phyloP scores from a whole-genome alignment of 2,113 vertebrate genomes.

The Brachyhypopomus gauderio region DNA sequence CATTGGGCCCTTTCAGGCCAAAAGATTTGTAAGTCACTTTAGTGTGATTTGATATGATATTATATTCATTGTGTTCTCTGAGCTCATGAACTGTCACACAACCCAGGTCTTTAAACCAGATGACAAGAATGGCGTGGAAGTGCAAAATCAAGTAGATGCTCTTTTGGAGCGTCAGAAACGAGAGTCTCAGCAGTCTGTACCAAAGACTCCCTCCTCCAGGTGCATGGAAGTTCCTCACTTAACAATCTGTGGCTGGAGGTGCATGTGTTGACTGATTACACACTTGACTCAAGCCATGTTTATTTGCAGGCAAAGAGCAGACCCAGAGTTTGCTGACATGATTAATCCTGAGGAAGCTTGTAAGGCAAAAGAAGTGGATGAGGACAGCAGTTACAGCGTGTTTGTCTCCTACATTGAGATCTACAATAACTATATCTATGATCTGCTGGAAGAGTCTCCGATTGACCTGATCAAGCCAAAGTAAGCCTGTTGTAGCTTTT shows the following conservation, averaged over 20 bases:
- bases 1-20: constrained; percentile 87
- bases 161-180: constrained; percentile 90
- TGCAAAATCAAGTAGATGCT: constrained; percentile 91
- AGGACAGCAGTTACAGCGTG: constrained; percentile 91
- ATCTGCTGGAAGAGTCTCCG: constrained; percentile 87
- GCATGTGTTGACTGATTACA: background rate
- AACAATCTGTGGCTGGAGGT: background rate
- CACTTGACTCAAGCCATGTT: background rate
- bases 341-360: constrained; percentile 83
- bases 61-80: background rate
- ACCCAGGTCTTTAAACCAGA: constrained; percentile 92
- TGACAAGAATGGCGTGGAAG: constrained; percentile 92
- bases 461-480: constrained; percentile 88
- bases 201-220: constrained; percentile 82
- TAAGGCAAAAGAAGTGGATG: constrained; percentile 84
- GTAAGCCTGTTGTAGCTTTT: constrained; percentile 73
- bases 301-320: constrained; percentile 78
- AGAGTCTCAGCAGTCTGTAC: constrained; percentile 73
- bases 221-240: constrained; percentile 50
- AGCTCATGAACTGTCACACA: background rate
- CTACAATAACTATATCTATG: constrained; percentile 98
- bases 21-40: constrained; percentile 82
- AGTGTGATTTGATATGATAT: background rate
- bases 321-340: constrained; percentile 93
- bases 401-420: constrained; percentile 98